These are phyloP conservation scores for Nephrotoma guestfalica DNA, from an alignment of 2,888 invertebrate genomes.

Conservation along the genomic window DNA sequence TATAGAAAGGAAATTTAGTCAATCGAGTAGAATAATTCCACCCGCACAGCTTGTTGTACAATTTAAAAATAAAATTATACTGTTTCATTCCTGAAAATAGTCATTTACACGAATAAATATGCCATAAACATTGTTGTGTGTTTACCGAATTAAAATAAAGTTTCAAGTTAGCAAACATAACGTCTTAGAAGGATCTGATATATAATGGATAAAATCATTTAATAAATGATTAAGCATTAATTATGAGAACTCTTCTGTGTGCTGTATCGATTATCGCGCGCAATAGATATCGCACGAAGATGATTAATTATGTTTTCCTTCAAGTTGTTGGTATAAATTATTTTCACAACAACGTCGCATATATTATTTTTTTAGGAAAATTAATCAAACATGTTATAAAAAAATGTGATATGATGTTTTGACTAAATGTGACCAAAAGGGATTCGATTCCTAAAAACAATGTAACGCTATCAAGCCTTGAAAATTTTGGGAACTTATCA, in stretches of 20 bases:
- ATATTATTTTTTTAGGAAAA: background rate
- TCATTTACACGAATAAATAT: background rate
- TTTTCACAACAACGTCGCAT: background rate
- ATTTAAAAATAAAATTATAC: background rate
- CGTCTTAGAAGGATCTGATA: background rate
- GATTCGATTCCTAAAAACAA: no score
- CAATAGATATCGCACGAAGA: background rate
- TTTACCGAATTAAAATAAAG: background rate
- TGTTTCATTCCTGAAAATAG: background rate
- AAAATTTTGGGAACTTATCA: no score
- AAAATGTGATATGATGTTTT: no score
- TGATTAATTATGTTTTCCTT: background rate
- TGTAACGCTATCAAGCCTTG: no score
- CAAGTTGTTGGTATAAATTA: background rate
- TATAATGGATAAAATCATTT: background rate
- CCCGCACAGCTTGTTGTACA: background rate
- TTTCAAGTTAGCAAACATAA: background rate
- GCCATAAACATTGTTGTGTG: background rate
- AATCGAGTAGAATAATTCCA: background rate
- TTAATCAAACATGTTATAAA: background rate
- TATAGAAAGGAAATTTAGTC: background rate
- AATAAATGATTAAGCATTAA: background rate
- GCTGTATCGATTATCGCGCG: background rate
- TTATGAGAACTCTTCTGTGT: background rate
- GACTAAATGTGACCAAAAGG: no score